A percentile compares a stretch with the other conserved stretches of the same genome.
phyloP scores from a whole-genome alignment of 2,113 vertebrate species.

The Rhynchomys soricoides region DNA sequence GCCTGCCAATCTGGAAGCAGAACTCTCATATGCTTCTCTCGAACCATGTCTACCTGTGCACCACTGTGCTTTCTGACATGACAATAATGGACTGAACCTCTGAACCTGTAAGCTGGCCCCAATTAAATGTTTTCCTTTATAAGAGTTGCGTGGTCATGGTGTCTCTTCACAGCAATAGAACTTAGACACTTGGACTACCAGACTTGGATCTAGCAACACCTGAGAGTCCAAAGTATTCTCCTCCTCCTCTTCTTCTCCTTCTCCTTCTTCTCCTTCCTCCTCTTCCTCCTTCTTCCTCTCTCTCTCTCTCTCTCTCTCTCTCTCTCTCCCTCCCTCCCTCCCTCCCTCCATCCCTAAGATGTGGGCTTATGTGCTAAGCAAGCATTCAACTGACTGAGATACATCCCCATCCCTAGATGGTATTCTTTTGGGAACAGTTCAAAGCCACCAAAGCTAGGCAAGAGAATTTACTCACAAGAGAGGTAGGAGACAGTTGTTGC shows the following conservation, averaged over 20 bases:
- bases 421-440: not conserved
- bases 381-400: not conserved
- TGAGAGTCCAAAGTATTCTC: not conserved
- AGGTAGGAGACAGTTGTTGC: not conserved
- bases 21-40: not conserved
- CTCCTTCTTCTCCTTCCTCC: fast-evolving
- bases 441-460: not conserved
- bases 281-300: not conserved
- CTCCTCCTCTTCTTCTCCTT: not conserved
- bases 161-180: not conserved
- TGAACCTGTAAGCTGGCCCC: not conserved
- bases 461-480: not conserved
- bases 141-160: not conserved
- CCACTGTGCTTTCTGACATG: not conserved
- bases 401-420: not conserved
- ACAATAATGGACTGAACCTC: not conserved
- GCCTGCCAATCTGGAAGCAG: not conserved
- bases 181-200: not conserved
- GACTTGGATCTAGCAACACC: not conserved
- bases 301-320: fast-evolving
- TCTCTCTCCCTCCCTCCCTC: too few species aligned
- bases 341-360: fast-evolving
- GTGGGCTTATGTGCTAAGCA: not conserved
- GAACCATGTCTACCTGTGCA: not conserved
- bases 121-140: not conserved